Conservation (phyloP, 2,113 vertebrate species). For the Pelusios castaneus region DNA sequence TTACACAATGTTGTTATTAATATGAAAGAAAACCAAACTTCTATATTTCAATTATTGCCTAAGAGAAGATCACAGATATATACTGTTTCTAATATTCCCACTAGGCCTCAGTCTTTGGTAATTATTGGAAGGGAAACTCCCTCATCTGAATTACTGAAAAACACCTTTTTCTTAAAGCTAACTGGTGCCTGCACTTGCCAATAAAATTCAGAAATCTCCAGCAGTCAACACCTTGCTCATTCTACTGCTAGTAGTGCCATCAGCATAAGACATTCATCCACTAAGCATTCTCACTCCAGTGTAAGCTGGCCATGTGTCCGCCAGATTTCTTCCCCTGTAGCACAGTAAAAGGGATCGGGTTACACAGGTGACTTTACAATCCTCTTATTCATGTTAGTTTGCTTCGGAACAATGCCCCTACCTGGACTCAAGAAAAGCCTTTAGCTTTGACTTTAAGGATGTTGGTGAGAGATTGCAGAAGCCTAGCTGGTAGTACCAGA, state of each 20-base stretch:
- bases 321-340: neutral
- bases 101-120: neutral
- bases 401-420: neutral
- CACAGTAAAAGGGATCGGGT: neutral
- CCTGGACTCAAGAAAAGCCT: neutral
- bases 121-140: neutral
- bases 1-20: neutral
- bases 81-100: neutral
- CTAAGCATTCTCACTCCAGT: neutral
- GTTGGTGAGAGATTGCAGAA: rapidly evolving
- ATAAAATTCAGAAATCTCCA: neutral
- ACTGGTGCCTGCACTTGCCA: neutral
- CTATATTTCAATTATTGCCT: neutral
- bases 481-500: neutral
- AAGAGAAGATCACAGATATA: neutral
- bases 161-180: neutral
- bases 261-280: neutral
- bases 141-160: neutral
- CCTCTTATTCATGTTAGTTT: neutral
- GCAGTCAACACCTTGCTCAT: rapidly evolving
- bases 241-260: neutral
- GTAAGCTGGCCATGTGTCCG: neutral
- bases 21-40: neutral
- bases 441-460: neutral
- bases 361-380: neutral